phyloP scores from a whole-genome alignment of 1,140 invertebrate species.

The Micrasema minimum region DNA sequence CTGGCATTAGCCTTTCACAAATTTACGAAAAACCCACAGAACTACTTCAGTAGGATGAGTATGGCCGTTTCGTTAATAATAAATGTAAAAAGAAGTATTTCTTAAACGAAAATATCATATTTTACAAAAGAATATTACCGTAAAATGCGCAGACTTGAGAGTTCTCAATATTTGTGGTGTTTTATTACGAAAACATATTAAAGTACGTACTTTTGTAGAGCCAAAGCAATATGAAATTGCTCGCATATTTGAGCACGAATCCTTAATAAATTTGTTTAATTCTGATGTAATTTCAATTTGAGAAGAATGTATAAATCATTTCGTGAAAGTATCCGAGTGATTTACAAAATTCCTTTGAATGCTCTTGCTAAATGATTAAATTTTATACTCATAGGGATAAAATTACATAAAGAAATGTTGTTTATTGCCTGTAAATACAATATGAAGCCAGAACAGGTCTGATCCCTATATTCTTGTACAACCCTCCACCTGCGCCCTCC shows the following conservation, averaged over 20 bases:
- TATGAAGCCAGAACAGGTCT: conserved; percentile 11
- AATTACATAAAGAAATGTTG: conserved; percentile 27
- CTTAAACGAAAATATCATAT: not conserved
- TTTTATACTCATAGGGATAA: not conserved
- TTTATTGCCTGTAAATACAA: conserved; percentile 26
- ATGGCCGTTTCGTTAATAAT: conserved; percentile 21
- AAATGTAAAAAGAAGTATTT: conserved; percentile 31
- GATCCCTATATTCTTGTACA: not conserved
- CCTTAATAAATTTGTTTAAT: conserved; percentile 1
- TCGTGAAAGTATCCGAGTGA: not conserved
- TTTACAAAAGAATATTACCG: conserved; percentile 3
- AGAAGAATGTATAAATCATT: not conserved
- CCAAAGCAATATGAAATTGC: not conserved
- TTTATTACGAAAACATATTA: not conserved
- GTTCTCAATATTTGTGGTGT: not conserved
- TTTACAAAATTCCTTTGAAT: conserved; percentile 14
- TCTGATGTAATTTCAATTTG: not conserved
- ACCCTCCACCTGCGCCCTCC: not conserved
- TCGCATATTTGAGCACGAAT: not conserved
- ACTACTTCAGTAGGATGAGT: conserved; percentile 20
- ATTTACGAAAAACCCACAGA: conserved; percentile 1
- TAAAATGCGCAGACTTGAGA: conserved; percentile 2
- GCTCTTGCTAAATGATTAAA: not conserved
- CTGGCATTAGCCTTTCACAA: conserved; percentile 44
- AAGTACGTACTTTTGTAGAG: not conserved